phyloP scores from a whole-genome alignment of 2,113 vertebrate genomes.

The Myrmecophaga tridactyla region DNA sequence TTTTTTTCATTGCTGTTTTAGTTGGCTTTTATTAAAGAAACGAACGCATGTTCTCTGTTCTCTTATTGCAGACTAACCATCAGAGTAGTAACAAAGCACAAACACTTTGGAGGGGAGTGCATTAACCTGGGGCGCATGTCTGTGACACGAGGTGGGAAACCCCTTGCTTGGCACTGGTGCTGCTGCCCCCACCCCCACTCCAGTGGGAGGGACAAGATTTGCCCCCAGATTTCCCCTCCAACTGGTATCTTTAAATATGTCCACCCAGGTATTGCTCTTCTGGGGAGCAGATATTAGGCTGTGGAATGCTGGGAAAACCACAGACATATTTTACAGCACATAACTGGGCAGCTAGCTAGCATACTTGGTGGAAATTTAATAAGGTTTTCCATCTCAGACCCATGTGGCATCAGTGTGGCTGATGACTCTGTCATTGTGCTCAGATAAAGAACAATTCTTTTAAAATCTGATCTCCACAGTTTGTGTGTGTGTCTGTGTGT shows the following conservation, averaged over 20 bases:
- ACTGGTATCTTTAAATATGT: neutral
- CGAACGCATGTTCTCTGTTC: neutral
- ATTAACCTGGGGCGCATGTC: neutral
- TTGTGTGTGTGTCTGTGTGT: neutral
- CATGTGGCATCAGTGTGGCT: neutral
- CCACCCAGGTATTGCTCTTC: neutral
- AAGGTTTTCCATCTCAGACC: neutral
- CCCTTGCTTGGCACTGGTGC: neutral
- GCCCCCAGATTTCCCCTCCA: neutral
- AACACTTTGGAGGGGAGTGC: conserved; percentile 30
- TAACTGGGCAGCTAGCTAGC: neutral
- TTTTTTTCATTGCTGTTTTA: neutral
- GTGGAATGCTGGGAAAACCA: neutral
- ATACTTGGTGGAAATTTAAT: conserved; percentile 41
- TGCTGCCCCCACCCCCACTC: neutral
- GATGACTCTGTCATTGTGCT: neutral
- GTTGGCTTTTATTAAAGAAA: neutral
- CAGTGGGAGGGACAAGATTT: neutral
- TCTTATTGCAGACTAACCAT: neutral
- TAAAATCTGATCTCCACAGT: neutral
- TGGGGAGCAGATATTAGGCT: neutral
- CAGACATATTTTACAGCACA: neutral
- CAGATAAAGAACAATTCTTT: conserved; percentile 1
- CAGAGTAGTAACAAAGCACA: conserved; percentile 75
- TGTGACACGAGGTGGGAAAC: neutral